Evolutionary conservation across 2,797 vertebrate species (phyloP).

Genomic region (Rhyacichthys aspro): DNA sequence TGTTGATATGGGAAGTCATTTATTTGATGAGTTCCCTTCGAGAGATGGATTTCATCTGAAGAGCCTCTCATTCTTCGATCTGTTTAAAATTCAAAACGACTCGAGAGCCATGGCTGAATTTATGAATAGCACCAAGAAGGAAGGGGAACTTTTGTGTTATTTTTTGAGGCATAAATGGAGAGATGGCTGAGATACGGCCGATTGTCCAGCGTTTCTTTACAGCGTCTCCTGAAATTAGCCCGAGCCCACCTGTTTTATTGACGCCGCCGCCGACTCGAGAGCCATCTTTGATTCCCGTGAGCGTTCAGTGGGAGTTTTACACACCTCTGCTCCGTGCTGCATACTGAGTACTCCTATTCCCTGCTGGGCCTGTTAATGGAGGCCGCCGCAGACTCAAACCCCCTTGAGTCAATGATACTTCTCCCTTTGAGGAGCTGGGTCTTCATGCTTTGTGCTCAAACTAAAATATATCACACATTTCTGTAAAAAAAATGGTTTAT

Average conservation of each 20-base stretch:
- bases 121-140: conserved; percentile 59
- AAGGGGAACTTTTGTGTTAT: conserved; percentile 72
- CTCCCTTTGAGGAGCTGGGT: conserved; percentile 56
- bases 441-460: no score
- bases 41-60: conserved; percentile 76
- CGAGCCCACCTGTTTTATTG: conserved; percentile 63
- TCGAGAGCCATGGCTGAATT: conserved; percentile 58
- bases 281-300: conserved; percentile 54
- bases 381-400: conserved; percentile 59
- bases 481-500: no score
- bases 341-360: conserved; percentile 71
- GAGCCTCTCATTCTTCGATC: conserved; percentile 71
- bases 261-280: conserved; percentile 42
- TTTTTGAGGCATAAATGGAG: conserved; percentile 75
- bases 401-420: conserved; percentile 61
- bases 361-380: conserved; percentile 73
- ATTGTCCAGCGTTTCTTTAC: conserved; percentile 70
- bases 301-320: conserved; percentile 71
- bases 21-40: conserved; percentile 79
- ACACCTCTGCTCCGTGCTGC: conserved; percentile 59
- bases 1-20: conserved; percentile 83
- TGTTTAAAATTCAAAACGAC: conserved; percentile 78
- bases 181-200: conserved; percentile 69
- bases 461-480: no score
- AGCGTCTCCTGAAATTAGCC: conserved; percentile 63